Percentiles rank a stretch among this genome's conserved stretches.
These are phyloP conservation scores for Austrolebias charrua DNA, from an alignment of 2,797 vertebrate genomes.

Conservation along the genomic window DNA sequence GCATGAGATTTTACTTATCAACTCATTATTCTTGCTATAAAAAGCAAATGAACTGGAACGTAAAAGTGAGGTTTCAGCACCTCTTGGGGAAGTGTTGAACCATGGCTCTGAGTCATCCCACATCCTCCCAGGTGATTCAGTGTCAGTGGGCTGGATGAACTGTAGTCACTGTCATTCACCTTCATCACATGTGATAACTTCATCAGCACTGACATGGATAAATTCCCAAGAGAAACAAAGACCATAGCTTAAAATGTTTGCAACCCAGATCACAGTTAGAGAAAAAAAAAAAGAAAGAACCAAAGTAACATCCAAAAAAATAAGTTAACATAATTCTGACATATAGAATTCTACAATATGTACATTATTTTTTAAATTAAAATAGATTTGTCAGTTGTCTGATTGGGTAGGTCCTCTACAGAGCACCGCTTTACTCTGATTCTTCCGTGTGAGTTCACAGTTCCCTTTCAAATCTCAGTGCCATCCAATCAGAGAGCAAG, in stretches of 20 bases:
- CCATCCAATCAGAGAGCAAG: conserved; percentile 71
- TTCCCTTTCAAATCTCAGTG: conserved; percentile 47
- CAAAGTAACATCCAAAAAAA: conserved; percentile 72
- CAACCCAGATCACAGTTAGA: conserved; percentile 73
- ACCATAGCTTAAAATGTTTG: conserved; percentile 68
- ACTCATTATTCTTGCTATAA: conserved; percentile 50
- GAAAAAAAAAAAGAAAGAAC: conserved; percentile 58
- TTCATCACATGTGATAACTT: conserved; percentile 41
- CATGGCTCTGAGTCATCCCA: conserved; percentile 55
- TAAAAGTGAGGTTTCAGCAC: conserved; percentile 55
- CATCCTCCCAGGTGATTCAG: conserved; percentile 46
- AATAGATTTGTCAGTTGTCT: conserved; percentile 83
- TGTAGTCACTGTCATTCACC: conserved; percentile 38
- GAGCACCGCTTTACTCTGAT: conserved; percentile 51
- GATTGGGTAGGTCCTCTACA: conserved; percentile 73
- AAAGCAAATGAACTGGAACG: conserved; percentile 64
- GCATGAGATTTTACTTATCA: conserved; percentile 40
- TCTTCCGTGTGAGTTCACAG: conserved; percentile 65
- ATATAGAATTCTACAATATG: conserved; percentile 86
- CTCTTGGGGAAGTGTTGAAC: conserved; percentile 53
- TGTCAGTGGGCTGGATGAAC: conserved; percentile 32
- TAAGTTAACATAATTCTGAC: conserved; percentile 85
- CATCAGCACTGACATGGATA: conserved; percentile 57
- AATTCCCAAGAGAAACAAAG: conserved; percentile 59
- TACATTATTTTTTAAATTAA: conserved; percentile 84